Evolutionary conservation across 2,113 vertebrate species (phyloP).

Genomic region (Dromas ardeola): DNA sequence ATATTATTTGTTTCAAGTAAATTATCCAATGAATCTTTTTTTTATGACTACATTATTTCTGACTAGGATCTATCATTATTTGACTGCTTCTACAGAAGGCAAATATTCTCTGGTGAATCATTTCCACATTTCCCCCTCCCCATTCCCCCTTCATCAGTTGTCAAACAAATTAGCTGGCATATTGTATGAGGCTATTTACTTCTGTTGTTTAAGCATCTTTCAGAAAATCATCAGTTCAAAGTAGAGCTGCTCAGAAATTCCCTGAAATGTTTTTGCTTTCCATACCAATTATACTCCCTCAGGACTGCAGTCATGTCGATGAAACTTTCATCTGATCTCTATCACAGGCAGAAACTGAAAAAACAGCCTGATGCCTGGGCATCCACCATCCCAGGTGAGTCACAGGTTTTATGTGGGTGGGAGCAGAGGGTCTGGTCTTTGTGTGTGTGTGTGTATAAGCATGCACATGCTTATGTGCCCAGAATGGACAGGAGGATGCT

Average conservation of each 20-base stretch:
- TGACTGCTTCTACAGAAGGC: not conserved
- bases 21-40: not conserved
- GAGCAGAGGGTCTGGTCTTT: not conserved
- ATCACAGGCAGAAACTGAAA: not conserved
- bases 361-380: rapidly evolving
- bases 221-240: not conserved
- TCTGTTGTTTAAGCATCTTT: not conserved
- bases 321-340: not conserved
- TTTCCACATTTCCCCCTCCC: not conserved
- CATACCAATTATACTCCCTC: not conserved
- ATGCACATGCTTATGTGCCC: too few relatives aligned
- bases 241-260: not conserved
- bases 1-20: conserved; percentile 16
- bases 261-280: not conserved
- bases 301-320: not conserved
- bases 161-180: not conserved
- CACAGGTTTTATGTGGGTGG: not conserved
- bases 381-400: not conserved
- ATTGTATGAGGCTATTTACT: not conserved
- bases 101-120: not conserved
- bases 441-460: not conserved
- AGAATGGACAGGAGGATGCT: not conserved
- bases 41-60: not conserved
- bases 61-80: not conserved
- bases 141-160: not conserved